Percentiles rank a stretch among this genome's conserved stretches.
These are phyloP conservation scores for human DNA, from an alignment of 2,113 vertebrate genomes.

Conservation along the genomic window DNA sequence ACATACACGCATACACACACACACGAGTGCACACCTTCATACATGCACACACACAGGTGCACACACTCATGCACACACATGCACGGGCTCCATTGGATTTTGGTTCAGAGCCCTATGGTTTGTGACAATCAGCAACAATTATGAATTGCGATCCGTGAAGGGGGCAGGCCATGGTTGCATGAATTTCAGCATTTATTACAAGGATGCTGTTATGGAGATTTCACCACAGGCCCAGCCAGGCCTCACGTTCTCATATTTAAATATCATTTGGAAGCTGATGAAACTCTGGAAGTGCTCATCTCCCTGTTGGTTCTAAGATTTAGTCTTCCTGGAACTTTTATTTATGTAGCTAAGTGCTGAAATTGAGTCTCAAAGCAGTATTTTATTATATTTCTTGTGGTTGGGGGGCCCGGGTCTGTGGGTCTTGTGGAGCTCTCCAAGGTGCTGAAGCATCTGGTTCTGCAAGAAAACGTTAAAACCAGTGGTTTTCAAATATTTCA, in stretches of 20 bases:
- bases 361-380: background rate
- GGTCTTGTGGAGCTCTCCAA: accelerated
- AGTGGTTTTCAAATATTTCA: background rate
- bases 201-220: background rate
- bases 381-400: background rate
- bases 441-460: accelerated
- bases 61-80: background rate
- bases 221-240: conserved; percentile 48
- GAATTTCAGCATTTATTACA: background rate
- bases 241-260: conserved; percentile 54
- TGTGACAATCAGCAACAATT: background rate
- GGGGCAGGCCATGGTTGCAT: background rate
- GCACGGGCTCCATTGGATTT: accelerated
- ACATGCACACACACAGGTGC: accelerated
- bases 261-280: conserved; percentile 37
- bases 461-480: accelerated
- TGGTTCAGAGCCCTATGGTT: accelerated
- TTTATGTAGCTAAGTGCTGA: conserved; percentile 12
- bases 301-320: conserved; percentile 53
- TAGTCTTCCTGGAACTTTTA: conserved; percentile 48
- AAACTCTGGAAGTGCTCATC: conserved; percentile 49
- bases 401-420: accelerated
- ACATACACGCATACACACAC: accelerated
- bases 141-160: background rate
- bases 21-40: accelerated